A percentile compares a stretch with the other conserved stretches of the same genome.
Evolutionary conservation across 2,113 vertebrate species (phyloP).

Genomic region (Danionella cerebrum): DNA sequence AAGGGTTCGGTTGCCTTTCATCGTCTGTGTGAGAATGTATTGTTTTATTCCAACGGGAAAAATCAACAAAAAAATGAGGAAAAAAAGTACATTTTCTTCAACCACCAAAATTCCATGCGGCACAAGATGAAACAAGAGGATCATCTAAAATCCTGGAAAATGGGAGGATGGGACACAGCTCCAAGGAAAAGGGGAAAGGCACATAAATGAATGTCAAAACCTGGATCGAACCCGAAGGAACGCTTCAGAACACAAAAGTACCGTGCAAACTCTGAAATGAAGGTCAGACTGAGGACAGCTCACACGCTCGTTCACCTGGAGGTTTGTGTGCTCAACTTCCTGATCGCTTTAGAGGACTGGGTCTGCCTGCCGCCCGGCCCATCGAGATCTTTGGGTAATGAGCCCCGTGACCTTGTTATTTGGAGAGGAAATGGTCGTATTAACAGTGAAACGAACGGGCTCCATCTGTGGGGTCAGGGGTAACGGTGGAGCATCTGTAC

Average conservation of each 20-base stretch:
- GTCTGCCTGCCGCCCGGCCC: no score
- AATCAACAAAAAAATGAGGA: constrained; percentile 51
- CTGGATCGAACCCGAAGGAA: constrained; percentile 56
- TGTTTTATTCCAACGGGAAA: constrained; percentile 61
- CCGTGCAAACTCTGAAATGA: constrained; percentile 74
- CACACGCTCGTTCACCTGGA: no score
- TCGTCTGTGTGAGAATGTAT: constrained; percentile 63
- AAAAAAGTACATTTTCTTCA: constrained; percentile 60
- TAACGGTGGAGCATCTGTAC: neutral
- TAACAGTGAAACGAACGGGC: neutral
- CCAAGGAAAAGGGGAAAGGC: constrained; percentile 46
- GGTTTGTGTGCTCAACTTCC: no score
- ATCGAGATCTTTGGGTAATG: neutral
- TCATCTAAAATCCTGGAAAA: constrained; percentile 71
- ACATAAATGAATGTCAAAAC: no score
- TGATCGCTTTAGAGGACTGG: constrained; percentile 22
- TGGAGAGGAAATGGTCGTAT: neutral
- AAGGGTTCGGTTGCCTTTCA: constrained; percentile 97
- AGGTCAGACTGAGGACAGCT: constrained; percentile 69
- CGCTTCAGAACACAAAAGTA: constrained; percentile 39
- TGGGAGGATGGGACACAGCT: constrained; percentile 67
- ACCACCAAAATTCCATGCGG: constrained; percentile 99
- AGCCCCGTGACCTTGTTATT: constrained; percentile 5
- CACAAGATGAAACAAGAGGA: constrained; percentile 90
- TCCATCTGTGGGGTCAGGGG: constrained; percentile 17